phyloP scores from a whole-genome alignment of 1,140 invertebrate species.

The Euschistus heros region DNA sequence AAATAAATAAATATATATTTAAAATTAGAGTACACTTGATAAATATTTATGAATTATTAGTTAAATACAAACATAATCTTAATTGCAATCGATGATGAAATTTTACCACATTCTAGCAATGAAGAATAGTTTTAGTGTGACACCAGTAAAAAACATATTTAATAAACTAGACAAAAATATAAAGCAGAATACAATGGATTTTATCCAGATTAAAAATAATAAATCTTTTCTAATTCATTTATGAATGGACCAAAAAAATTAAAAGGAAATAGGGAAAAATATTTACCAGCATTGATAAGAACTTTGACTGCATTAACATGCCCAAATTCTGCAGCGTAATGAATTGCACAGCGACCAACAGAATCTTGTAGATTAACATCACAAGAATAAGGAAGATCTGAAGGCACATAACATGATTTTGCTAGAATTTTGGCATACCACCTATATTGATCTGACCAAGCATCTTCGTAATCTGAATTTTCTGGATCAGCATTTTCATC shows the following conservation, averaged over 20 bases:
- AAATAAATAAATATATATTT: no score
- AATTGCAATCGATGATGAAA: no score
- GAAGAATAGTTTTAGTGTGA: no score
- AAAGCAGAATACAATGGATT: not conserved
- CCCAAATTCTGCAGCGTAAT: slow-evolving; percentile 47
- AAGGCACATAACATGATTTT: slow-evolving; percentile 38
- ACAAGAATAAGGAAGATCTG: slow-evolving; percentile 18
- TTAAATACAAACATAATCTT: no score
- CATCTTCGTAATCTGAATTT: slow-evolving; percentile 29
- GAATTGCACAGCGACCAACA: slow-evolving; percentile 43
- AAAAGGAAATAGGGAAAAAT: slow-evolving; percentile 3
- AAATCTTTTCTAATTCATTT: not conserved
- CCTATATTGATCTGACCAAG: slow-evolving; percentile 29
- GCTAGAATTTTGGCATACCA: slow-evolving; percentile 45
- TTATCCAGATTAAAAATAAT: not conserved
- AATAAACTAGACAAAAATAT: not conserved
- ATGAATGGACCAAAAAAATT: not conserved
- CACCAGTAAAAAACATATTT: not conserved
- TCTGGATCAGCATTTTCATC: slow-evolving; percentile 27
- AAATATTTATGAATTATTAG: no score
- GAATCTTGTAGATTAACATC: slow-evolving; percentile 43
- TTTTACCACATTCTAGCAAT: no score
- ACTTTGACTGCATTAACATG: slow-evolving; percentile 40
- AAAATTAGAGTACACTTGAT: no score
- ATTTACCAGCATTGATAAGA: slow-evolving; percentile 35